phyloP scores from a whole-genome alignment of 2,113 vertebrate genomes.

The Rhinolophus sinicus region DNA sequence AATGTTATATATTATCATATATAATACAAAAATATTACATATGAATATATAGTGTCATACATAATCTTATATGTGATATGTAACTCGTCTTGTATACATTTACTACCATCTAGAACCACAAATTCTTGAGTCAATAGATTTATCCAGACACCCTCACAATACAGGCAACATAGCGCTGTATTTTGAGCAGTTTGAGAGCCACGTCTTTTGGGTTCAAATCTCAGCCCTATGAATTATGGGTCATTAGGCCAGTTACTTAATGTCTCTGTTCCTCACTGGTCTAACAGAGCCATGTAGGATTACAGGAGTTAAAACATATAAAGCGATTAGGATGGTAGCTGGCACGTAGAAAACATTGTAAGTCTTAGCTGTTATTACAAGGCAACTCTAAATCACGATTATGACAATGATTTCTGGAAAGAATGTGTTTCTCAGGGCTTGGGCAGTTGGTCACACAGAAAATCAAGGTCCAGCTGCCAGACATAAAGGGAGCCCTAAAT shows the following conservation, averaged over 20 bases:
- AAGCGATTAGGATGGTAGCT: background rate
- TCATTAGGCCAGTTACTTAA: background rate
- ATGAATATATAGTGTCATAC: background rate
- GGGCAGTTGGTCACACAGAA: background rate
- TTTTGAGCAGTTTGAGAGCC: background rate
- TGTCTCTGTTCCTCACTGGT: background rate
- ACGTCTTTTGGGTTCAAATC: background rate
- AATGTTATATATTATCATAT: background rate
- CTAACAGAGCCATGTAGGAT: background rate
- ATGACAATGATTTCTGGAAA: background rate
- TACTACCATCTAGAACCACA: background rate
- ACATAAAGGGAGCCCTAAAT: background rate
- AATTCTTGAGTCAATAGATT: background rate
- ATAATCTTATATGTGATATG: background rate
- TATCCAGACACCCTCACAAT: no score
- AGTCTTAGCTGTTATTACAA: background rate
- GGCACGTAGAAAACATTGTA: rapidly evolving
- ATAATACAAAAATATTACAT: background rate
- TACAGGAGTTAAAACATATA: background rate
- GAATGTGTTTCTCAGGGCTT: background rate
- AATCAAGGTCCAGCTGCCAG: background rate
- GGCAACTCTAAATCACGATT: background rate
- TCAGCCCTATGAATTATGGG: background rate
- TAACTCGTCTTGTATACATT: background rate
- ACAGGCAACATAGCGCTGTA: rapidly evolving